These are phyloP conservation scores for Cottoperca gobio DNA, from an alignment of 2,797 vertebrate genomes.

Conservation along the genomic window DNA sequence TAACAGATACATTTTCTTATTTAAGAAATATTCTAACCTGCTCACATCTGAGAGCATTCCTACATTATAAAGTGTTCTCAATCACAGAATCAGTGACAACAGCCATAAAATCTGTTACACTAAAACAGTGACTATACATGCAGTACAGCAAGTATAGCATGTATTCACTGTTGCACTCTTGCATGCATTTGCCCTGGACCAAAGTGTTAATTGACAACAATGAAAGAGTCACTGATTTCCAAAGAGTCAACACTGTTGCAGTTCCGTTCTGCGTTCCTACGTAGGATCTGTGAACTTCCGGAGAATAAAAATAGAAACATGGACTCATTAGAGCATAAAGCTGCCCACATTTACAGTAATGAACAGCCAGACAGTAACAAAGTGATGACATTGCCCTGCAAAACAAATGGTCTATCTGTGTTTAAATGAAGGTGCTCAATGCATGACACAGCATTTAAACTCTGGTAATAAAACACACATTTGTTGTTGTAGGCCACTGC, in stretches of 20 bases:
- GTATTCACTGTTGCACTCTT: background rate
- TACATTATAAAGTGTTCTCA: background rate
- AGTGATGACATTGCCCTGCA: constrained; percentile 16
- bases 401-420: background rate
- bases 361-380: constrained; percentile 57
- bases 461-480: background rate
- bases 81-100: background rate
- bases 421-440: background rate
- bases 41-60: background rate
- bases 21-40: background rate
- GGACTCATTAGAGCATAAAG: constrained; percentile 51
- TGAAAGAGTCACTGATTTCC: constrained; percentile 69
- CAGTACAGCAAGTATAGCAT: background rate
- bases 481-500: background rate
- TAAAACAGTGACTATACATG: background rate
- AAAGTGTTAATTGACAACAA: constrained; percentile 51
- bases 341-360: constrained; percentile 46
- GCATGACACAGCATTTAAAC: background rate
- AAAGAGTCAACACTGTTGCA: constrained; percentile 41
- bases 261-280: constrained; percentile 21
- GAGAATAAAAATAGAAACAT: constrained; percentile 57
- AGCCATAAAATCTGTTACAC: background rate
- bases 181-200: constrained; percentile 18
- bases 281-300: constrained; percentile 15
- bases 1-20: background rate